Conservation (phyloP, 2,113 vertebrate genomes). For the Campylomormyrus numenius region DNA sequence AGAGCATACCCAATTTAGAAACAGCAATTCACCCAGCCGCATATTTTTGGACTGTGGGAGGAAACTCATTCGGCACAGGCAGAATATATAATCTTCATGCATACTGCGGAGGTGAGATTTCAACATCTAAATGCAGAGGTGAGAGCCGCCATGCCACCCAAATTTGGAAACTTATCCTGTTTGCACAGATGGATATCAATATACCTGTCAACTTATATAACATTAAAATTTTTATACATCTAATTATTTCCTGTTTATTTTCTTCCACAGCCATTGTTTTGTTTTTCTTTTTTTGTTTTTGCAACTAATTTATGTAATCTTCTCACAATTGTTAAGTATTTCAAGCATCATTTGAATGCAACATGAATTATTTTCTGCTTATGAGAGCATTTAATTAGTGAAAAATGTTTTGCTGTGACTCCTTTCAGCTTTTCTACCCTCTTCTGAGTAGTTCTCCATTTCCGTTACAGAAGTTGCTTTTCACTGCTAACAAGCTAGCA, state of each 20-base stretch:
- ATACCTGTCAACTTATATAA: background rate
- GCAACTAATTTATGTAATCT: background rate
- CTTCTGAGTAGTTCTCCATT: background rate
- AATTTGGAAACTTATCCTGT: background rate
- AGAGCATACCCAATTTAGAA: background rate
- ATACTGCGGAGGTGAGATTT: background rate
- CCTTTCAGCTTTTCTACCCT: background rate
- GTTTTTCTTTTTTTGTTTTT: background rate
- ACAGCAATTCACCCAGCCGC: background rate
- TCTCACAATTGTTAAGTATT: background rate
- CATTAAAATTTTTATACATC: background rate
- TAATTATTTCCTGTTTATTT: background rate
- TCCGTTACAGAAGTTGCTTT: background rate
- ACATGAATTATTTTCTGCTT: background rate
- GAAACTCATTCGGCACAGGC: background rate
- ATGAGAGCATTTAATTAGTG: background rate
- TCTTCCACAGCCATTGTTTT: background rate
- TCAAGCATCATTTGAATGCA: background rate
- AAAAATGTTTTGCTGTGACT: background rate
- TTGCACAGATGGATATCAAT: background rate
- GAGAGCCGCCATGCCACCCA: background rate
- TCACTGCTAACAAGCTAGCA: background rate
- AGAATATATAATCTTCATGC: background rate
- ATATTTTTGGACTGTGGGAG: background rate
- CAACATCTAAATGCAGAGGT: background rate